Percentiles rank a stretch among this genome's conserved stretches.
phyloP scores from a whole-genome alignment of 1,140 invertebrate species.

The Linepithema humile region DNA sequence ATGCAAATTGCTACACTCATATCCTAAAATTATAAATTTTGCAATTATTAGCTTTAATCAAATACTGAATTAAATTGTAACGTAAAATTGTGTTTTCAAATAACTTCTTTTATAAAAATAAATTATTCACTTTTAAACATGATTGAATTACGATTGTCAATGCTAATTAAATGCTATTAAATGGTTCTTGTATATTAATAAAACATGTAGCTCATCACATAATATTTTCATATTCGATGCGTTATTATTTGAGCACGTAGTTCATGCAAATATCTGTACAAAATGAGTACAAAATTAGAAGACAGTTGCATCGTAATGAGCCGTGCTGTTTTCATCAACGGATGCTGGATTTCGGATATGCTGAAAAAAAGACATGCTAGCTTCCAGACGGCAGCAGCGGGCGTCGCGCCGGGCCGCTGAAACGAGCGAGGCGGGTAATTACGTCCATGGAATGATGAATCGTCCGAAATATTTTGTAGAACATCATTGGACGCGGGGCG shows the following conservation, averaged over 20 bases:
- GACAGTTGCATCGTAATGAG: background rate
- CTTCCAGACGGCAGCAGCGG: background rate
- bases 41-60: background rate
- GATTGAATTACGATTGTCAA: too few relatives aligned
- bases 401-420: background rate
- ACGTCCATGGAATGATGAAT: slow-evolving; percentile 72
- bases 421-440: slow-evolving; percentile 60
- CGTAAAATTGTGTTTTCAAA: background rate
- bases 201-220: too few relatives aligned
- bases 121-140: too few relatives aligned
- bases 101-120: too few relatives aligned
- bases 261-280: background rate
- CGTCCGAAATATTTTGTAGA: slow-evolving; percentile 74
- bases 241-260: background rate
- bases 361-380: background rate
- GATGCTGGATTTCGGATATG: slow-evolving; percentile 6
- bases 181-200: too few relatives aligned
- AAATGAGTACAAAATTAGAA: background rate
- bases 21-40: background rate
- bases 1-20: background rate
- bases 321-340: background rate
- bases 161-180: too few relatives aligned
- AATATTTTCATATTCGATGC: too few relatives aligned
- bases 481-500: slow-evolving; percentile 68
- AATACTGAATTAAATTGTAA: background rate